phyloP scores from a whole-genome alignment of 2,797 vertebrate species.

The Tinamus major region DNA sequence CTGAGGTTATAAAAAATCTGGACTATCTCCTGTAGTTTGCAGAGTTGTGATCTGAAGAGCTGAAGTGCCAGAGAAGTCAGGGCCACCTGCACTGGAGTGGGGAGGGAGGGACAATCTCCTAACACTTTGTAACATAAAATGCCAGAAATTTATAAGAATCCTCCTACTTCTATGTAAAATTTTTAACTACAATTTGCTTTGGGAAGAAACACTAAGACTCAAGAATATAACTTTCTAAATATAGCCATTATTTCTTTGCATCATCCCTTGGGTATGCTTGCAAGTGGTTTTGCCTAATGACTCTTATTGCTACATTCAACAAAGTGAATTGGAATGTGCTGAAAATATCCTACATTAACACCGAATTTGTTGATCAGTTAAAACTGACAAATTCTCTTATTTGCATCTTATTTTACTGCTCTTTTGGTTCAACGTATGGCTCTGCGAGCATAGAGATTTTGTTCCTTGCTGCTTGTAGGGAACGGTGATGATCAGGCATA shows the following conservation, averaged over 20 bases:
- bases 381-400: background rate
- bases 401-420: slow-evolving; percentile 6
- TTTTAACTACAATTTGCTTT: background rate
- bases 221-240: background rate
- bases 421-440: background rate
- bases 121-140: background rate
- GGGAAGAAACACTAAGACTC: background rate
- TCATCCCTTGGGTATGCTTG: background rate
- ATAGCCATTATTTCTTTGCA: background rate
- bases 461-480: background rate
- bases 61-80: background rate
- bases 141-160: background rate
- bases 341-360: slow-evolving; percentile 17
- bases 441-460: background rate
- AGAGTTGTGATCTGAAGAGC: background rate
- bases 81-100: background rate
- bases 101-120: background rate
- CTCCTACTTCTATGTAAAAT: background rate
- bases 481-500: background rate
- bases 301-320: background rate
- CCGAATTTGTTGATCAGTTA: slow-evolving; percentile 3
- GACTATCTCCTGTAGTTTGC: background rate
- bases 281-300: background rate
- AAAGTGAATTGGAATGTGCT: slow-evolving; percentile 2
- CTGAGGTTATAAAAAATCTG: background rate